phyloP scores from a whole-genome alignment of 2,113 vertebrate species.

The Myotis brandtii region DNA sequence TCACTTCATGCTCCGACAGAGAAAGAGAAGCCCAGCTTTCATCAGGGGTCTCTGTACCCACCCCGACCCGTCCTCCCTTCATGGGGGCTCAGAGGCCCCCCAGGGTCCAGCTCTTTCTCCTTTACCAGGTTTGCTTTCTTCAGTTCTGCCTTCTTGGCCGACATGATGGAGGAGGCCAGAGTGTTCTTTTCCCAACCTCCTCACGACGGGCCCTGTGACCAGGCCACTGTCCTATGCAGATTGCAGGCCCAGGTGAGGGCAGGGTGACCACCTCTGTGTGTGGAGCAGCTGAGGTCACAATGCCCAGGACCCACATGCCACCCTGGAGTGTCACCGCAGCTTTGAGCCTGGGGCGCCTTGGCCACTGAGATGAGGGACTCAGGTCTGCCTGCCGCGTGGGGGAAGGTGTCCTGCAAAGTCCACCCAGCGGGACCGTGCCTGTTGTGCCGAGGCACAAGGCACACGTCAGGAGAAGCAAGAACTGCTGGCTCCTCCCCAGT shows the following conservation, averaged over 20 bases:
- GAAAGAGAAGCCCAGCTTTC: not conserved
- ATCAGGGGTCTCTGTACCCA: not conserved
- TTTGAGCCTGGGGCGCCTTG: not conserved
- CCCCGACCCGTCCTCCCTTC: not conserved
- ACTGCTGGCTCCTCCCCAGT: not conserved
- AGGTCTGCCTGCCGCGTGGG: not conserved
- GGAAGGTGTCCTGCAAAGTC: not conserved
- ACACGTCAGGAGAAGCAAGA: not conserved
- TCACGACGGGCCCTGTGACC: not conserved
- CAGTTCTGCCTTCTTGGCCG: slow-evolving; percentile 63
- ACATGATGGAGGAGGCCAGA: slow-evolving; percentile 70
- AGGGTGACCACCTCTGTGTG: not conserved
- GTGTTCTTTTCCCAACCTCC: slow-evolving; percentile 66
- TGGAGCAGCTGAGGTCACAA: slow-evolving; percentile 76
- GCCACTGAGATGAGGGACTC: not conserved
- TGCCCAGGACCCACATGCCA: not conserved
- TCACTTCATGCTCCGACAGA: not conserved
- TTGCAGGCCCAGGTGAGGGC: not conserved
- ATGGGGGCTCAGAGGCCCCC: not conserved
- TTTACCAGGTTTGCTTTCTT: slow-evolving; percentile 70
- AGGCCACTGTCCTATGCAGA: slow-evolving; percentile 50
- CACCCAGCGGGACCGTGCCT: not conserved
- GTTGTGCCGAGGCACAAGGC: rapidly evolving
- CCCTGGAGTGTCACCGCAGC: not conserved
- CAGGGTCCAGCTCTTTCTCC: not conserved